Base-by-base conservation (phyloP, 2,888 invertebrate species). In the Deilephila porcellus region DNA sequence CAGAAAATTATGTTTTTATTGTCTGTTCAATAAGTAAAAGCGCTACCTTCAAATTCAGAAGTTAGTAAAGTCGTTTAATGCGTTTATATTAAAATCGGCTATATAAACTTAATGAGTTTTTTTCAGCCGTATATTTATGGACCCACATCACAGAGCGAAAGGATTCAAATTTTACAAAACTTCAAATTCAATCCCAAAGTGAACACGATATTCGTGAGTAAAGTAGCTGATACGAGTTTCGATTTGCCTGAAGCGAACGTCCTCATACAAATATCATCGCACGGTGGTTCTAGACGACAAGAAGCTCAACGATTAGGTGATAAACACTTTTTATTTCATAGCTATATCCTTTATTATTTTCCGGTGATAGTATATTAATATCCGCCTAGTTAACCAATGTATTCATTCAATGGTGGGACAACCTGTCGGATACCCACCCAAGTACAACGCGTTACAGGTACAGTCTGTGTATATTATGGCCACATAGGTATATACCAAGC, bases 221-320 rank as follows among this genome's bases (percentile, higher is more conserved):
- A 99, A 96, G 99, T 99, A 8, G 99, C 99, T 1, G 99, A 99
- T 88, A 99, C 99, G 0, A 99, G 99, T 73, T 99, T 99, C 90
- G 99, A 99, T 96, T 95, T 99, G 86, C 99, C 99, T 0, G 99
- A 99, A 92, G 99, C 99, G 0, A 99, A 99, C 90, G 99, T 99
- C 0, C 95, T 99, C 45, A 98, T 99, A 83, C 99, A 99, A 95
- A 99, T 99, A 76, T 99, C 99, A 0, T 99, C 99, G 1, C 99
- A 99, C 88, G 99, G 99, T 75, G 99, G 99, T 6, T 99, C 99
- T 0, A 95, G 99, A 75, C 95, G 99, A 78, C 99, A 99, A 90
- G 99, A 99, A 91, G 99, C 99, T 0, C 99, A 99, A 90, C 96
- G 99, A 86, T 96, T 99, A 82, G 99, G 97, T 86, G 78, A 79